phyloP scores from a whole-genome alignment of 2,888 invertebrate genomes.

The Drosophila mercatorum region DNA sequence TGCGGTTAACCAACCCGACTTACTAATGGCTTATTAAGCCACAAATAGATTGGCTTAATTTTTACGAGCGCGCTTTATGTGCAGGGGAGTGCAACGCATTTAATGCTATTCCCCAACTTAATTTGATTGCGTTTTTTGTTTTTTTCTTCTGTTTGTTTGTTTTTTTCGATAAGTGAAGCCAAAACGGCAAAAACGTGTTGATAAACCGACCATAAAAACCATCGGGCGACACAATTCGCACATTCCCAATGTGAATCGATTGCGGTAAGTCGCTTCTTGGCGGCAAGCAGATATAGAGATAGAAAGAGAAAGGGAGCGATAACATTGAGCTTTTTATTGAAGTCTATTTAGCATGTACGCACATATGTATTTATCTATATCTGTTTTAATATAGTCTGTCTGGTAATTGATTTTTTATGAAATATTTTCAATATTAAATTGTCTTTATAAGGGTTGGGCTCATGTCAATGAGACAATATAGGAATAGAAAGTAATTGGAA shows the following conservation, averaged over 20 bases:
- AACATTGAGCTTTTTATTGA: neutral
- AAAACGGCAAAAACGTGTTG: slow-evolving; percentile 54
- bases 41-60: slow-evolving; percentile 72
- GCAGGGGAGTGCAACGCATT: slow-evolving; percentile 67
- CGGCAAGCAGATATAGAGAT: too few species aligned
- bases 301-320: neutral
- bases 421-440: neutral
- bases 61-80: slow-evolving; percentile 56
- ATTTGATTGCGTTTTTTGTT: slow-evolving; percentile 2
- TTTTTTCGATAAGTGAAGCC: slow-evolving; percentile 14
- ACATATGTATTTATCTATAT: neutral
- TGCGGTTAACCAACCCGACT: slow-evolving; percentile 76
- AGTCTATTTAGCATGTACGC: neutral
- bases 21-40: slow-evolving; percentile 77
- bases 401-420: neutral
- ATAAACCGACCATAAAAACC: slow-evolving; percentile 53
- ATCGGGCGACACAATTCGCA: slow-evolving; percentile 46
- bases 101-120: slow-evolving; percentile 43
- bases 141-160: slow-evolving; percentile 8
- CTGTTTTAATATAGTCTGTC: neutral
- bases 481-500: neutral
- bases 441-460: neutral
- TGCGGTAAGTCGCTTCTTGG: neutral
- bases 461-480: neutral
- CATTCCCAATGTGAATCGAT: slow-evolving; percentile 29